phyloP scores from a whole-genome alignment of 2,113 vertebrate species.

The Oreochromis niloticus region DNA sequence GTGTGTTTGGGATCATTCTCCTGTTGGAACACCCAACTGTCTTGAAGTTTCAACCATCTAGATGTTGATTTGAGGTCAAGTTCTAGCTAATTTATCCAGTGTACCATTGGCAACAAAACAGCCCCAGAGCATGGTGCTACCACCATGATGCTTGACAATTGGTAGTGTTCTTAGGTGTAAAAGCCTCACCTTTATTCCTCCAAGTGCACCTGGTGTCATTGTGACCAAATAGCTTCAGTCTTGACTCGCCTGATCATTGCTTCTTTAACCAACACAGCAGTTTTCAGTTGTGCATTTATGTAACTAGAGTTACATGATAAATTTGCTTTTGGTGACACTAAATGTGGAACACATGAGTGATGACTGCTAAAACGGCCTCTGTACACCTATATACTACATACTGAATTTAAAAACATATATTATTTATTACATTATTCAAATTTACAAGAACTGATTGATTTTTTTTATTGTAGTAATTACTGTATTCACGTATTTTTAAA shows the following conservation, averaged over 20 bases:
- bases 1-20: background rate
- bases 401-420: background rate
- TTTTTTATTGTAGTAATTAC: background rate
- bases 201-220: background rate
- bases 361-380: background rate
- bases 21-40: background rate
- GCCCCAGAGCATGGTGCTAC: background rate
- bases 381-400: background rate
- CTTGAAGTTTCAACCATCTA: background rate
- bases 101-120: background rate
- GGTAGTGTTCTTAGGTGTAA: background rate
- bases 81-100: background rate
- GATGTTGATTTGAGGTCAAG: background rate
- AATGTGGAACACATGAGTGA: background rate
- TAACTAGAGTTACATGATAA: background rate
- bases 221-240: background rate
- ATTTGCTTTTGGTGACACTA: background rate
- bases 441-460: background rate
- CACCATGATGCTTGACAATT: background rate
- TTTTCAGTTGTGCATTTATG: background rate
- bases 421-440: background rate
- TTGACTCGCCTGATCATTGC: background rate
- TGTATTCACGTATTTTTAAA: background rate
- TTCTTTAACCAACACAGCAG: background rate
- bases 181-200: background rate